Evolutionary conservation across 92 coral and sea anemone genomes (phyloP).

Genomic region (Epizoanthus illoricatus): DNA sequence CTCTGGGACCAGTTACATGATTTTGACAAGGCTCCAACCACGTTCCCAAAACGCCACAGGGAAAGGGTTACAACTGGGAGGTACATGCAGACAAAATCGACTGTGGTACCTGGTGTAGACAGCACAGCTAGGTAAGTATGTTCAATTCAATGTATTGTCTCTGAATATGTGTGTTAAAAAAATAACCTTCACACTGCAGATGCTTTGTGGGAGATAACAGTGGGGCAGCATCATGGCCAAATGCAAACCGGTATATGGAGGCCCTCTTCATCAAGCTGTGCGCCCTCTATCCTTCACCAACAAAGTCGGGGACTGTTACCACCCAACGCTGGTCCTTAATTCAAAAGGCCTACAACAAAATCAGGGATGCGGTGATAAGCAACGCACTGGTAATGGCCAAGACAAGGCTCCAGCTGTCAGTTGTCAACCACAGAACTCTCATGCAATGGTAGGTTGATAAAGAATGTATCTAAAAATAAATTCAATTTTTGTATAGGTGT

Average conservation of each 20-base stretch:
- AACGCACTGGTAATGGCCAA: constrained; percentile 44
- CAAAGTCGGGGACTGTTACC: constrained; percentile 28
- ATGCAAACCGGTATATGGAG: constrained; percentile 40
- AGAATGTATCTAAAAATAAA: no score
- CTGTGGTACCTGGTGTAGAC: constrained; percentile 51
- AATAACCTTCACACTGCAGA: background rate
- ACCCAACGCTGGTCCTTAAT: constrained; percentile 52
- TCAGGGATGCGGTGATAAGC: constrained; percentile 45
- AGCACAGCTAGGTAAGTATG: constrained; percentile 35
- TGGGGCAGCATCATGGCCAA: constrained; percentile 32
- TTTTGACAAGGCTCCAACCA: constrained; percentile 54
- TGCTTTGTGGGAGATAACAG: background rate
- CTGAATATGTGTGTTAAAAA: no score
- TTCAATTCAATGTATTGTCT: no score
- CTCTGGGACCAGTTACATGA: background rate
- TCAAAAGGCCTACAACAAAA: constrained; percentile 28
- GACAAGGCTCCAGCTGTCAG: constrained; percentile 54
- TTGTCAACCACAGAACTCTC: constrained; percentile 56
- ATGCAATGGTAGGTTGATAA: constrained; percentile 22
- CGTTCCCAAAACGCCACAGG: constrained; percentile 40
- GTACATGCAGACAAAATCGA: constrained; percentile 49
- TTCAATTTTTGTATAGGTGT: no score
- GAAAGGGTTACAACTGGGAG: constrained; percentile 44
- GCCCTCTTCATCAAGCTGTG: constrained; percentile 54
- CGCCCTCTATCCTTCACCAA: constrained; percentile 49